Evolutionary conservation across 2,888 invertebrate genomes (phyloP).

Genomic region (Troides aeacus): DNA sequence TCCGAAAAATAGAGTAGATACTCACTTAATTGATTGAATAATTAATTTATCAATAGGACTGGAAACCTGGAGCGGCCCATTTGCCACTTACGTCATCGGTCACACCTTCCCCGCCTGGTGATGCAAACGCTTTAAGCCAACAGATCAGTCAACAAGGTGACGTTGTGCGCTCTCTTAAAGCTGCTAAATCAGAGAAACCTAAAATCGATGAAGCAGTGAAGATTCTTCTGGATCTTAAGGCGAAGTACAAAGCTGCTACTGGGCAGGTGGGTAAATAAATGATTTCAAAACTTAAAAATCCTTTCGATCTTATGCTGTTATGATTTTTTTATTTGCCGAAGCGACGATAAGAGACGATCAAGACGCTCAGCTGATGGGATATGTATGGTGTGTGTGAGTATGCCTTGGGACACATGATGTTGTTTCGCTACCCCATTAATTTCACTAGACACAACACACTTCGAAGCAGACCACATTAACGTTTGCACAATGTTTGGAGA

Average conservation of each 20-base stretch:
- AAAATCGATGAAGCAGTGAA: conserved; percentile 71
- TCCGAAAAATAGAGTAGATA: too few species aligned
- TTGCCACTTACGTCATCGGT: conserved; percentile 8
- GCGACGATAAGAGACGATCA: too few species aligned
- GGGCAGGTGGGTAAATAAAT: conserved; percentile 44
- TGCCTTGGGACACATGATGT: too few species aligned
- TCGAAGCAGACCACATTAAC: too few species aligned
- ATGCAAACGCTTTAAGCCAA: conserved; percentile 40
- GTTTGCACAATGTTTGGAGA: too few species aligned
- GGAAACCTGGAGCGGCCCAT: conserved; percentile 51
- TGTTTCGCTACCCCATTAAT: too few species aligned
- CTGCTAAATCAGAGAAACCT: conserved; percentile 76
- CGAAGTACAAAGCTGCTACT: conserved; percentile 83
- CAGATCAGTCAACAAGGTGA: conserved; percentile 82
- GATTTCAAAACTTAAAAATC: background rate
- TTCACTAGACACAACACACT: too few species aligned
- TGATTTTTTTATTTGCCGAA: too few species aligned
- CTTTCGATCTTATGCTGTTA: too few species aligned
- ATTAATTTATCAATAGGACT: conserved; percentile 60
- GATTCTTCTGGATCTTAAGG: conserved; percentile 83
- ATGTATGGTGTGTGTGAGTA: too few species aligned
- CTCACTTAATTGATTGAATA: too few species aligned
- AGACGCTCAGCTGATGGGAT: too few species aligned
- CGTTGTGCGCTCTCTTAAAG: conserved; percentile 84
- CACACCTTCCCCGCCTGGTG: conserved; percentile 29